These are phyloP conservation scores for Bombycilla garrulus DNA, from an alignment of 2,113 vertebrate genomes.

Conservation along the genomic window DNA sequence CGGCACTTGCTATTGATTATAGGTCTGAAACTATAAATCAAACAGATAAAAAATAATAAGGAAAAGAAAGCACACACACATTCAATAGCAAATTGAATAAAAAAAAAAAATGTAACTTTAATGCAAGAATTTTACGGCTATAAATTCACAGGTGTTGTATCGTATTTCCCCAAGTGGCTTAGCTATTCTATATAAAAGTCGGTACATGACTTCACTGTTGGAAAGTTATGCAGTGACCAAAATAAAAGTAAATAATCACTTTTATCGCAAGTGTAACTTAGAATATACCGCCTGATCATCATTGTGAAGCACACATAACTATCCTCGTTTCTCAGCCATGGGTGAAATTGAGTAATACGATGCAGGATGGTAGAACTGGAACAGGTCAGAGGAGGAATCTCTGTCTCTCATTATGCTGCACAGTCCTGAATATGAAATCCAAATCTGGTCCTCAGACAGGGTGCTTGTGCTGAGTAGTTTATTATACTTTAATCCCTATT, in stretches of 20 bases:
- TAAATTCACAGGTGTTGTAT: background rate
- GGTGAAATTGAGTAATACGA: background rate
- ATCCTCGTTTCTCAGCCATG: background rate
- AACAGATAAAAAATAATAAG: background rate
- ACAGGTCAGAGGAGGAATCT: background rate
- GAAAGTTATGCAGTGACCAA: background rate
- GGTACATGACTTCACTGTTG: background rate
- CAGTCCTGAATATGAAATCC: background rate
- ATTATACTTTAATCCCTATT: background rate
- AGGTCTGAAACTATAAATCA: background rate
- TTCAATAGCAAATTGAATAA: background rate
- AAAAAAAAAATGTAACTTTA: rapidly evolving
- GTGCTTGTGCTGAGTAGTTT: background rate
- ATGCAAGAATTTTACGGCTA: background rate
- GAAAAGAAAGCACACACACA: background rate
- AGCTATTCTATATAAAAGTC: background rate
- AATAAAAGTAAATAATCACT: background rate
- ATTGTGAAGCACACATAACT: background rate
- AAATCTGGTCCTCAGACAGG: background rate
- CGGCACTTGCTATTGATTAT: background rate
- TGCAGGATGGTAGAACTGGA: background rate
- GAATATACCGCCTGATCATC: rapidly evolving
- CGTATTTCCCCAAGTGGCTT: background rate
- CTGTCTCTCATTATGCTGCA: background rate
- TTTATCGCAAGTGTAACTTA: background rate